phyloP scores from a whole-genome alignment of 2,888 invertebrate species.

The Caenorhabditis doughertyi region DNA sequence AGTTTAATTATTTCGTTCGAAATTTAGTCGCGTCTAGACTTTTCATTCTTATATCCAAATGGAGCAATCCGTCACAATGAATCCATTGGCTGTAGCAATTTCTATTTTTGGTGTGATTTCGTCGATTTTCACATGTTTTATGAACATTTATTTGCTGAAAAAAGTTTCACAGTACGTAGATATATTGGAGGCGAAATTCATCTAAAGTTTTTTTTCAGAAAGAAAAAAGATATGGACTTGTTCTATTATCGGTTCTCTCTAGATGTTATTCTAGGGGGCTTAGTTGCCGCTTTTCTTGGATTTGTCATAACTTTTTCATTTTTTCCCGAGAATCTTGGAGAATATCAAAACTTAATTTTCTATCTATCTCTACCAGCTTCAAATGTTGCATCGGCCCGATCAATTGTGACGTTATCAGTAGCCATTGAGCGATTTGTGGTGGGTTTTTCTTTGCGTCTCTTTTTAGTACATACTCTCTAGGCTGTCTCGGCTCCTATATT shows the following conservation, averaged over 20 bases:
- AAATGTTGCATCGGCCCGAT: constrained; percentile 33
- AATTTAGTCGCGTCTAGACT: no score
- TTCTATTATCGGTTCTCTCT: constrained; percentile 41
- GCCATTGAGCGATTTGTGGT: constrained; percentile 33
- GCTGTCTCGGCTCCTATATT: constrained; percentile 46
- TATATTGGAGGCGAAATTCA: no score
- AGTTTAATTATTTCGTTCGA: no score
- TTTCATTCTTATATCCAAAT: not conserved
- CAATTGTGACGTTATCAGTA: constrained; percentile 23
- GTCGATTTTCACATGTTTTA: constrained; percentile 34
- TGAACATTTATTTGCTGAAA: constrained; percentile 30
- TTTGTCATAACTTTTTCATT: constrained; percentile 2
- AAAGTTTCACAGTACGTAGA: constrained; percentile 2
- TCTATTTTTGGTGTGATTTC: constrained; percentile 25
- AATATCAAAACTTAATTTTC: constrained; percentile 39
- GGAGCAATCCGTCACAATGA: constrained; percentile 21
- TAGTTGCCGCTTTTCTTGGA: constrained; percentile 5
- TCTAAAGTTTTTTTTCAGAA: no score
- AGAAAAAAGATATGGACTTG: constrained; percentile 30
- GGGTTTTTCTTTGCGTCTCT: not conserved
- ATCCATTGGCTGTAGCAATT: constrained; percentile 9
- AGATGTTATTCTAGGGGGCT: constrained; percentile 29
- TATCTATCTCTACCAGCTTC: constrained; percentile 38
- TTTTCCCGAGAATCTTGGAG: not conserved
- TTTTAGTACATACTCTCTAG: not conserved